Evolutionary conservation across 2,888 invertebrate genomes (phyloP).

Genomic region (Cotesia congregata): DNA sequence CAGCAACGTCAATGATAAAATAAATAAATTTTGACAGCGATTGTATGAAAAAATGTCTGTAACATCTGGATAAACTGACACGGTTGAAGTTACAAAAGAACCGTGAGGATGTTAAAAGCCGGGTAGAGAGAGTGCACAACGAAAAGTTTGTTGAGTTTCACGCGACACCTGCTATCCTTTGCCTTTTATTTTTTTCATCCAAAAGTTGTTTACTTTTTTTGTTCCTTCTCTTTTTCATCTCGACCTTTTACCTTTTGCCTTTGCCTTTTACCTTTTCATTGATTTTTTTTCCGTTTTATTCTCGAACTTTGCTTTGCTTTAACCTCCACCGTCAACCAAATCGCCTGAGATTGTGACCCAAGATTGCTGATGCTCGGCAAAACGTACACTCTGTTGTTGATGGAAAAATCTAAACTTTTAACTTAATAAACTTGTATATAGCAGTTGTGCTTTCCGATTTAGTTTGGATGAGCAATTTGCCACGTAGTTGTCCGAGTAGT

Average conservation of each 20-base stretch:
- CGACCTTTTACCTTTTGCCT: not conserved
- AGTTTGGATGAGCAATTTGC: constrained; percentile 9
- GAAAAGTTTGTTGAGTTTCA: constrained; percentile 20
- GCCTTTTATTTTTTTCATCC: not conserved
- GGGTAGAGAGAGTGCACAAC: not conserved
- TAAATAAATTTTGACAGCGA: constrained; percentile 6
- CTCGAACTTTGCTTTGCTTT: not conserved
- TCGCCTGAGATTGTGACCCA: not conserved
- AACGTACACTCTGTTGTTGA: not conserved
- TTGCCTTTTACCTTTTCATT: not conserved
- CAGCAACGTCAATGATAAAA: not conserved
- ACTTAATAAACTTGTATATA: not conserved
- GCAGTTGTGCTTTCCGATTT: not conserved
- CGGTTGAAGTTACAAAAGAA: constrained; percentile 23
- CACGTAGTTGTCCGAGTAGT: constrained; percentile 24
- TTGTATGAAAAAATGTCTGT: constrained; percentile 11
- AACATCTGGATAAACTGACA: constrained; percentile 31
- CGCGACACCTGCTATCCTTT: constrained; percentile 24
- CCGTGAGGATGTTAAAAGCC: constrained; percentile 27
- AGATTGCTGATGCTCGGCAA: not conserved
- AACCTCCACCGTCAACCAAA: constrained; percentile 14
- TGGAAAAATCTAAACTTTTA: constrained; percentile 5
- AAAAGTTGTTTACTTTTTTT: not conserved
- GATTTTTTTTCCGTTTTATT: not conserved
- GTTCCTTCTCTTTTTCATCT: not conserved